Evolutionary conservation across 2,797 vertebrate genomes (phyloP), one percentile per base, ranked within the genome.

Genomic region (Thaleichthys pacificus): DNA sequence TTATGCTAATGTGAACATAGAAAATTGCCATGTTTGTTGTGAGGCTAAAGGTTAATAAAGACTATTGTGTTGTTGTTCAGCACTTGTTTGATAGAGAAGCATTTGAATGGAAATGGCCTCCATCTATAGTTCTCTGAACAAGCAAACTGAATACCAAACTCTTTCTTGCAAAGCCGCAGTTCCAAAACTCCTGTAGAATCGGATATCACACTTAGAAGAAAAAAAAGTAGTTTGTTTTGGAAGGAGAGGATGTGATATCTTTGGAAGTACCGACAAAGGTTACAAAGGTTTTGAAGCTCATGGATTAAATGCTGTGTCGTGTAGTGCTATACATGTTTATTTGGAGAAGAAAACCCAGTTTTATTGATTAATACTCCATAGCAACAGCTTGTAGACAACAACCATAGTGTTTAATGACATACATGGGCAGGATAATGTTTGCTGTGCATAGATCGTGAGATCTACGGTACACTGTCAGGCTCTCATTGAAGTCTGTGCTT

Each of bases 141-240:
- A 78, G 54, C 54, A 4, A 22, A 35, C 21, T 61, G 68, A 69
- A 69, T 42, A 61, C 54, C 63, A 69, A 68, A 76, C 70, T 79
- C 76, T 74, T 62, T 63, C 64, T 68, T 69, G 81, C 70, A 82
- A 83, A 84, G 79, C 70, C 71, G 15, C 22, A 83, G 79, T 75
- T 49, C 54, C 30, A 61, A 74, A 71, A 72, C 77, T 66, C 80
- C 80, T 49, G 47, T 77, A n/a, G 79, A 88, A 87, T 82, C 86
- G 82, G 82, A 87, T 87, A 87, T 87, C 82, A 56, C 51, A 14
- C 15, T 17, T 17, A 11, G 19, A 56, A 11, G 51, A 56, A n/a
- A 54, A n/a, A 54, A n/a, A n/a, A 7, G 9, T 19, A 56, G 57
- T 76, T 70, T 71, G 76, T 42, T 81, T 56, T 78, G 71, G 78